phyloP scores from a whole-genome alignment of 2,113 vertebrate genomes.

The Corythoichthys haematopterus region DNA sequence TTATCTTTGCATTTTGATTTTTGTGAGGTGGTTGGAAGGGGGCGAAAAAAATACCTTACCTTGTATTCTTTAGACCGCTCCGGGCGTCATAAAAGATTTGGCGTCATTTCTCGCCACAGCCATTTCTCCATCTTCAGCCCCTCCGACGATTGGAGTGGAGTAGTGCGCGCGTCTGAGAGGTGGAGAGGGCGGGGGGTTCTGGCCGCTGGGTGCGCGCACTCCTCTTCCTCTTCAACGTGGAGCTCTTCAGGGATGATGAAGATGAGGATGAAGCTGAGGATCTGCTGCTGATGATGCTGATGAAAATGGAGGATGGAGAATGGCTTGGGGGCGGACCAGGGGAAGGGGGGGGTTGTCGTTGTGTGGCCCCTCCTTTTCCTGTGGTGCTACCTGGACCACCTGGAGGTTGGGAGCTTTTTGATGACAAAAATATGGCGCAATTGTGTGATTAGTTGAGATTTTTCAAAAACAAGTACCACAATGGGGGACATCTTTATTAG shows the following conservation, averaged over 20 bases:
- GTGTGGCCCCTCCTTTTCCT: neutral
- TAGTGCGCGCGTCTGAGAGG: conserved; percentile 31
- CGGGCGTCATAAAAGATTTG: conserved; percentile 58
- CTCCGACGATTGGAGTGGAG: conserved; percentile 23
- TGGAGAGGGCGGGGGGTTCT: conserved; percentile 10
- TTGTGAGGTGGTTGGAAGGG: neutral
- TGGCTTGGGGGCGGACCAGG: conserved; percentile 46
- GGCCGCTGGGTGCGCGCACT: conserved; percentile 18
- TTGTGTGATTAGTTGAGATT: neutral
- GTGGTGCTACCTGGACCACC: neutral
- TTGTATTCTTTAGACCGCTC: conserved; percentile 15
- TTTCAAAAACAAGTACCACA: neutral
- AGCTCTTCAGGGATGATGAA: conserved; percentile 14
- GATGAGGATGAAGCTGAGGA: conserved; percentile 15
- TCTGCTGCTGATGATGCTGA: conserved; percentile 1
- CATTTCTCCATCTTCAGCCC: conserved; percentile 62
- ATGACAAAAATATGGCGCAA: neutral
- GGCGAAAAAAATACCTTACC: conserved; percentile 40
- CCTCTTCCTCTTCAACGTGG: neutral
- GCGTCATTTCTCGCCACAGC: conserved; percentile 47
- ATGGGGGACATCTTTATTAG: too few species aligned
- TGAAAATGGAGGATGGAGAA: conserved; percentile 3
- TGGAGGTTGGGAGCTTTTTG: neutral
- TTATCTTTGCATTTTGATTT: neutral
- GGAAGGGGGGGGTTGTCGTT: conserved; percentile 15